Evolutionary conservation across 2,113 vertebrate species (phyloP), one percentile per base, ranked within the genome.

Genomic region (Ophiodon elongatus): DNA sequence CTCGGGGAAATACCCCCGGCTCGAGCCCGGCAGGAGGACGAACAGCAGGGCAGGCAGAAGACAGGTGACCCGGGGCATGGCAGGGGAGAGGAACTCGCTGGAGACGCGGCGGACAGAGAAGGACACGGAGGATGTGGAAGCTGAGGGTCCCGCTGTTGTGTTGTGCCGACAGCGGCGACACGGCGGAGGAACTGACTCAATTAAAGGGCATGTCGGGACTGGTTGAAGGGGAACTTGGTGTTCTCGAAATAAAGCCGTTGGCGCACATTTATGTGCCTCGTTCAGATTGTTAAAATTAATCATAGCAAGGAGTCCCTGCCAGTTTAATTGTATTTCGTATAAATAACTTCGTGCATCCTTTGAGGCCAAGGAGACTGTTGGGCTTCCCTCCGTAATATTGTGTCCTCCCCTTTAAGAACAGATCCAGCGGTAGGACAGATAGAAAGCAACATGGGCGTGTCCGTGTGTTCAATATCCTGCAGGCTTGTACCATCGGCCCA

Each of bases 1-100:
- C 94, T 97, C 97, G 8, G 96, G 93, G 92, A 97, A 97, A 89
- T 97, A 97, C 5, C 92, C 94, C 77, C 78, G 57, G 52, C 85
- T 91, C 79, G 73, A 85, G 2, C 83, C 93, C 78, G 90, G 91
- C 43, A 94, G 79, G n/a, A 95, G 84, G 19, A 91, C 90, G 14
- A 73, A 79, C 59, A 95, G 87, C 88, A 93, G 83, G 88, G 94
- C 88, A 31, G 92, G 63, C 65, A 92, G 79, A 83, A 94, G 65
- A 56, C 74, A 84, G 80, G 52, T 67, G 86, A 86, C 86, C 89
- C 89, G 86, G 89, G 39, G 90, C 94, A 94, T 95, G 91, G 88
- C 93, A 79, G 80, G 83, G 69, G 68, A 79, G 47, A 84, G 23
- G 19, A n/a, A 81, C 75, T 60, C 13, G 50, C 14, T 45, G 39